phyloP scores from a whole-genome alignment of 2,888 invertebrate genomes.

The Parnassius glacialis region DNA sequence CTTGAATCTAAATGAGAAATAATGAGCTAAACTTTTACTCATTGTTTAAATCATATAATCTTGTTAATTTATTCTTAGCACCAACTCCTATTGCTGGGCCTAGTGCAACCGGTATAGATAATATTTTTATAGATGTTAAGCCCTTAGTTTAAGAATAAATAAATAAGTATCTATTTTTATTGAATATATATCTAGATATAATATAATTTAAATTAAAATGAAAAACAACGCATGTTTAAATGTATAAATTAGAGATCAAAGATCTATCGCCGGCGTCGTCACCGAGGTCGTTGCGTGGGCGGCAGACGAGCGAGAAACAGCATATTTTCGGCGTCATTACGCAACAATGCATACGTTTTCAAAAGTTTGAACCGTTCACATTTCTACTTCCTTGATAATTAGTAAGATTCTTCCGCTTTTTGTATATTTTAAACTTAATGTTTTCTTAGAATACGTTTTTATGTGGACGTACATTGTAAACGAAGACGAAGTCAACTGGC shows the following conservation, averaged over 20 bases:
- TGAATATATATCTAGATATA: too few species aligned
- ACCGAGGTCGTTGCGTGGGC: conserved; percentile 60
- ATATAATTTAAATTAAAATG: background rate
- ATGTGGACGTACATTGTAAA: too few species aligned
- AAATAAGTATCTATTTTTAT: too few species aligned
- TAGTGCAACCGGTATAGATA: too few species aligned
- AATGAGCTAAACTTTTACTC: too few species aligned
- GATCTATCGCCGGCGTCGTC: conserved; percentile 67
- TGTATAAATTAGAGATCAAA: conserved; percentile 20
- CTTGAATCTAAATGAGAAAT: too few species aligned
- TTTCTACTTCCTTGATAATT: conserved; percentile 26
- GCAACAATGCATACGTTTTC: conserved; percentile 38
- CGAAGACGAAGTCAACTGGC: too few species aligned
- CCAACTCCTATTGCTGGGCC: too few species aligned
- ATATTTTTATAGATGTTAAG: too few species aligned
- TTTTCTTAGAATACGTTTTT: background rate
- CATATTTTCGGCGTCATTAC: conserved; percentile 58
- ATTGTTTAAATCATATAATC: too few species aligned
- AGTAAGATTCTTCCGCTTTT: conserved; percentile 24
- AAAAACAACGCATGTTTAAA: background rate
- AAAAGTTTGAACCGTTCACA: conserved; percentile 12
- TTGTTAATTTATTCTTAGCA: too few species aligned
- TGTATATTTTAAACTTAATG: background rate
- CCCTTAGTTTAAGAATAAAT: too few species aligned
- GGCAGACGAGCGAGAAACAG: conserved; percentile 35